Evolutionary conservation across 2,888 invertebrate species (phyloP).

Genomic region (Selenia dentaria): DNA sequence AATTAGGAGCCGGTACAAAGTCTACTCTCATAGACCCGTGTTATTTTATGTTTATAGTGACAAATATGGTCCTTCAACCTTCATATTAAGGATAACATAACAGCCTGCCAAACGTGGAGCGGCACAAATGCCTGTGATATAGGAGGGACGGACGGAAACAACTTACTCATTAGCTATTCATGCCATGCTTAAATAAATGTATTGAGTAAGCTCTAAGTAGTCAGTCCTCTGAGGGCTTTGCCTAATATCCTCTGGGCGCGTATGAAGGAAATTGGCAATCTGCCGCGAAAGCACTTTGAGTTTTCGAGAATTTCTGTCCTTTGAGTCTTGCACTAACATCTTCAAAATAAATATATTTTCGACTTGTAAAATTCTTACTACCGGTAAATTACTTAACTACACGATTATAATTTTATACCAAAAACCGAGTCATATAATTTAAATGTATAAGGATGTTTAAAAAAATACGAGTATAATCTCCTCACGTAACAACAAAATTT

Average conservation of each 20-base stretch:
- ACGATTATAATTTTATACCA: no score
- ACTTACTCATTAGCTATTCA: slow-evolving; percentile 56
- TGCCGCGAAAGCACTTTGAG: no score
- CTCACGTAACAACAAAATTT: slow-evolving; percentile 50
- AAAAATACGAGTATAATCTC: slow-evolving; percentile 16
- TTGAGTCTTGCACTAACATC: no score
- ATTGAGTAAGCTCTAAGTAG: slow-evolving; percentile 32
- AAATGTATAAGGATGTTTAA: slow-evolving; percentile 54
- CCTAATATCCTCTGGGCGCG: slow-evolving; percentile 57
- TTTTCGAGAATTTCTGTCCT: no score
- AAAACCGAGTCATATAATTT: no score
- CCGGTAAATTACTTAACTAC: no score
- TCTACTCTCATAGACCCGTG: slow-evolving; percentile 46
- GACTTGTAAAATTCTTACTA: no score
- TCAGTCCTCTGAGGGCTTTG: slow-evolving; percentile 6
- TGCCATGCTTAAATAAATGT: slow-evolving; percentile 40
- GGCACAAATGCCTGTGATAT: slow-evolving; percentile 37
- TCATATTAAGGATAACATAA: slow-evolving; percentile 46
- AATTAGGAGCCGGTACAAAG: slow-evolving; percentile 23
- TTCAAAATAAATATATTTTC: no score
- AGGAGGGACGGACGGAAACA: slow-evolving; percentile 44
- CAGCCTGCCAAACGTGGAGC: slow-evolving; percentile 28
- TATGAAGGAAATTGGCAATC: slow-evolving; percentile 63
- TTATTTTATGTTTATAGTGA: slow-evolving; percentile 60
- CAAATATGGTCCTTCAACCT: slow-evolving; percentile 53